A percentile compares a stretch with the other conserved stretches of the same genome.
Evolutionary conservation across 1,140 invertebrate species (phyloP).

Genomic region (Harpegnathos saltator): DNA sequence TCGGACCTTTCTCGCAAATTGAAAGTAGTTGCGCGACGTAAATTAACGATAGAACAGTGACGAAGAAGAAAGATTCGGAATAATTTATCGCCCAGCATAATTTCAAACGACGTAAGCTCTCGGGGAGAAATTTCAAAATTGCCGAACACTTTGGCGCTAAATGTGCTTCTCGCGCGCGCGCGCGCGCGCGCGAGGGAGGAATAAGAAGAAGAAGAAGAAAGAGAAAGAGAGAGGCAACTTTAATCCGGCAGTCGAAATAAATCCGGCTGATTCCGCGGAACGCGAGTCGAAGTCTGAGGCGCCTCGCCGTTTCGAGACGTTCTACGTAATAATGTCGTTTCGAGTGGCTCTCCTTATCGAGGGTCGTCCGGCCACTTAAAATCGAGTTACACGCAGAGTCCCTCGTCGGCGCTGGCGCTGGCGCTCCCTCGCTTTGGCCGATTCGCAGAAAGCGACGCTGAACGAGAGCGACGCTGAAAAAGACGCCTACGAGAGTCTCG

Average conservation of each 20-base stretch:
- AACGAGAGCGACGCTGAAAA: slow-evolving; percentile 12
- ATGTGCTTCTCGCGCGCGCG: not conserved
- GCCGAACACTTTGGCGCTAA: not conserved
- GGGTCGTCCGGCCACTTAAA: slow-evolving; percentile 44
- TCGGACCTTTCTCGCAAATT: too few species aligned
- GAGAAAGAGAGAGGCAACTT: not conserved
- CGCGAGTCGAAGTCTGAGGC: slow-evolving; percentile 14
- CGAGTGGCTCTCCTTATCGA: slow-evolving; percentile 47
- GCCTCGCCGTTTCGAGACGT: slow-evolving; percentile 21
- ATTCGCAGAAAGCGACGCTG: too few species aligned
- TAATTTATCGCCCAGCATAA: too few species aligned
- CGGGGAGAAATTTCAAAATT: slow-evolving; percentile 14
- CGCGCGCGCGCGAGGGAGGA: not conserved
- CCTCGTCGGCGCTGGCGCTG: too few species aligned
- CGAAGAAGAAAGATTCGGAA: too few species aligned
- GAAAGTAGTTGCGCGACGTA: too few species aligned
- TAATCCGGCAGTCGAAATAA: slow-evolving; percentile 37
- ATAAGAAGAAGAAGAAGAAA: not conserved
- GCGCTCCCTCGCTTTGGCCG: too few species aligned
- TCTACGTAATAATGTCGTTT: slow-evolving; percentile 58
- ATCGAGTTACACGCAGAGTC: slow-evolving; percentile 40
- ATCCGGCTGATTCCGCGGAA: slow-evolving; percentile 40
- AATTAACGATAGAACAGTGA: not conserved
- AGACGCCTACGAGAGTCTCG: not conserved
- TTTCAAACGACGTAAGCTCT: not conserved